Base-by-base conservation (phyloP, 2,888 invertebrate species). In the Scaptomyza polygonia region DNA sequence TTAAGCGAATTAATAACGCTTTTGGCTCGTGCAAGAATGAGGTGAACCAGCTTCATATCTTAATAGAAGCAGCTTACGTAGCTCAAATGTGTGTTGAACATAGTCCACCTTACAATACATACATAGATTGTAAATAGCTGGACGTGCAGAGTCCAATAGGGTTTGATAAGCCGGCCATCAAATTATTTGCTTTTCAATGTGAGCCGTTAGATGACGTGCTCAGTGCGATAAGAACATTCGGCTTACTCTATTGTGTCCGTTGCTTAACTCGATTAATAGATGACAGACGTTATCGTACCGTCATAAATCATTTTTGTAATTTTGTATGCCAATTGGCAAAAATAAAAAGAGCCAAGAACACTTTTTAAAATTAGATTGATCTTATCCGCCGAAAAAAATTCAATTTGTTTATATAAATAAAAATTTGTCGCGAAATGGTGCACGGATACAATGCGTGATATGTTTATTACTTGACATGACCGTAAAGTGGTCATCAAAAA, bases 371-470 rank as follows among this genome's bases (percentile, higher is more conserved):
- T 47, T 53, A 59, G 39, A 67, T 72, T 63, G 58, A 76, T 77
- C 42, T 67, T 59, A 63, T 56, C 55, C 49, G 42, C 34, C 12
- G 25, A 43, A 43, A 29, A 49, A 55, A 45, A 52, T 52, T 39
- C 7, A 53, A 63, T 66, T 45, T 57, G 25, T 54, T 48, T 48
- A 48, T 54, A 55, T 30, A 65, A 21, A 58, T 29, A 55, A n/a
- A 45, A 30, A 16, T 52, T 36, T 27, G 47, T n/a, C 32, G 18
- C 40, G 32, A 57, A 49, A 9, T 32, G 30, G 39, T 11, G 29
- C 76, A 76, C 67, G 76, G 16, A 30, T 39, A 30, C 14, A 6
- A 11, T 54, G 79, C 79, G 76, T 76, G 76, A 70, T 71, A 36
- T 21, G 11, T 36, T 18, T 49, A 21, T 7, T n/a, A 14, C 40